Percentiles rank a stretch among this genome's conserved stretches.
phyloP scores from a whole-genome alignment of 2,113 vertebrate species.

The Prochilodus magdalenae region DNA sequence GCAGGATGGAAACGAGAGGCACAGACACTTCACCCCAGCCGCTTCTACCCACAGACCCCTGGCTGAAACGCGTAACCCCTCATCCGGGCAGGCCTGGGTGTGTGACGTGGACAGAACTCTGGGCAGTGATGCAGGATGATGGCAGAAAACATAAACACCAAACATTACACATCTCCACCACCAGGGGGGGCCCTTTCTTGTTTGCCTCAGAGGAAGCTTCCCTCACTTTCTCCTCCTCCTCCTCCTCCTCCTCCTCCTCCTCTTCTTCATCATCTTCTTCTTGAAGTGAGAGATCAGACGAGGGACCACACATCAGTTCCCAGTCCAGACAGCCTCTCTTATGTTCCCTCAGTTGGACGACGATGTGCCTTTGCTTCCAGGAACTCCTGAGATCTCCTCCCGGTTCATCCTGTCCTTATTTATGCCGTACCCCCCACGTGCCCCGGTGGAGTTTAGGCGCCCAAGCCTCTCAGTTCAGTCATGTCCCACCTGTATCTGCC shows the following conservation, averaged over 20 bases:
- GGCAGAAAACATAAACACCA: neutral
- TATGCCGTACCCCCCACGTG: too few species aligned
- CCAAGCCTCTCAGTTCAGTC: neutral
- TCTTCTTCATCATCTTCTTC: neutral
- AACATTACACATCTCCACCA: slow-evolving; percentile 9
- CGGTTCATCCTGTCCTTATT: neutral
- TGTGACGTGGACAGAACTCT: slow-evolving; percentile 34
- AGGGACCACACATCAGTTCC: neutral
- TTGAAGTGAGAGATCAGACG: neutral
- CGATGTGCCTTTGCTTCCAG: slow-evolving; percentile 62
- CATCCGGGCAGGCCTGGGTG: slow-evolving; percentile 95
- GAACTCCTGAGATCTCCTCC: slow-evolving; percentile 10
- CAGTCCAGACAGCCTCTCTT: slow-evolving; percentile 8
- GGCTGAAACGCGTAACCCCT: slow-evolving; percentile 46
- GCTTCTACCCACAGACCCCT: slow-evolving; percentile 5
- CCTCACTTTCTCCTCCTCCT: neutral
- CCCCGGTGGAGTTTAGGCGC: too few species aligned
- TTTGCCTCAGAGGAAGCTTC: slow-evolving; percentile 42
- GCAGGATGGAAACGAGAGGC: neutral
- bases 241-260: neutral
- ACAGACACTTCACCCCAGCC: neutral
- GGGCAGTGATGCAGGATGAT: slow-evolving; percentile 5
- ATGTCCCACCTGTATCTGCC: too few species aligned
- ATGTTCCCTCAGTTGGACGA: slow-evolving; percentile 39
- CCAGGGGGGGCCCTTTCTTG: neutral